Conservation (phyloP, 2,113 vertebrate genomes). For the Gnathonemus longibarbis region DNA sequence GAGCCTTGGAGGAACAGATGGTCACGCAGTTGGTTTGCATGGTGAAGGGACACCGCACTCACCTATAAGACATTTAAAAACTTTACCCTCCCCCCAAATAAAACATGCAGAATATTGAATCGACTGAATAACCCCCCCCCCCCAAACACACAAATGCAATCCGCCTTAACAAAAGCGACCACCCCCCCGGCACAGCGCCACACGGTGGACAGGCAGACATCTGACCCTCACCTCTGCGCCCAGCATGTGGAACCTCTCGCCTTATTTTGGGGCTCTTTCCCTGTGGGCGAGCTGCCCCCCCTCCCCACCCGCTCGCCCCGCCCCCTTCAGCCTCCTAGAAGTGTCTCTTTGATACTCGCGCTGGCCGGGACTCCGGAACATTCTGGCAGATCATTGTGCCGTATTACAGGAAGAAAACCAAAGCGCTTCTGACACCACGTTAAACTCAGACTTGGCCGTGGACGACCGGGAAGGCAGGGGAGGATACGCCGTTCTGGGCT, state of each 20-base stretch:
- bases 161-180: background rate
- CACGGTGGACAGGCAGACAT: background rate
- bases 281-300: constrained; percentile 19
- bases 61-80: background rate
- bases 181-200: background rate
- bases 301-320: background rate
- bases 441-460: constrained; percentile 19
- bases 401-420: constrained; percentile 21
- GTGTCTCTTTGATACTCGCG: constrained; percentile 21
- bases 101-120: background rate
- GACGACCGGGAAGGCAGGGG: constrained; percentile 13
- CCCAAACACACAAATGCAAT: background rate
- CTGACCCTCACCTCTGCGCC: constrained; percentile 19
- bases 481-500: constrained; percentile 25
- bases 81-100: background rate
- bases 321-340: constrained; percentile 3
- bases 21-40: constrained; percentile 28
- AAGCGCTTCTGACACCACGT: constrained; percentile 29
- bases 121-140: background rate
- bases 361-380: background rate
- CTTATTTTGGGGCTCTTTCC: constrained; percentile 49
- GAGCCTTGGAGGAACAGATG: constrained; percentile 22
- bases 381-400: constrained; percentile 31
- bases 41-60: background rate
- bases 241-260: constrained; percentile 50